A percentile compares a stretch with the other conserved stretches of the same genome.
Evolutionary conservation across 2,888 invertebrate species (phyloP).

Genomic region (Meiosimyza decipiens): DNA sequence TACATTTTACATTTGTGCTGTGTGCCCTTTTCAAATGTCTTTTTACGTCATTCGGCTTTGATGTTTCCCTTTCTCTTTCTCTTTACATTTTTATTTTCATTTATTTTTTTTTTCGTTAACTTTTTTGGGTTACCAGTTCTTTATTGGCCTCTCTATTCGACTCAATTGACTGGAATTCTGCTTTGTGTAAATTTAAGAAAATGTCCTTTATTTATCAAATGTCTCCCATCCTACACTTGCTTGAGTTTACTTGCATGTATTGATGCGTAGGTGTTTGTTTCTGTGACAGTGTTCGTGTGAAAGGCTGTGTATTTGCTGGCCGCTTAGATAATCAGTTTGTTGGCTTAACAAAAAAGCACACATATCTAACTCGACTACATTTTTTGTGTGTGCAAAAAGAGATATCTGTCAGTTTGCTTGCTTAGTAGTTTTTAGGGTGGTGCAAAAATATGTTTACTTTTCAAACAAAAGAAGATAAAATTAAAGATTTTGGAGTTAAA

Average conservation of each 20-base stretch:
- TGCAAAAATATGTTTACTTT: too few relatives aligned
- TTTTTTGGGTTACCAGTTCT: too few relatives aligned
- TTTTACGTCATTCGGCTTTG: not conserved
- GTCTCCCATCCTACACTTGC: not conserved
- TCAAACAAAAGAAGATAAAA: too few relatives aligned
- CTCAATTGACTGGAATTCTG: constrained; percentile 7
- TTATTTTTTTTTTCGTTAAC: too few relatives aligned
- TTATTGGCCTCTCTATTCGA: not conserved
- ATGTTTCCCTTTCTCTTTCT: not conserved
- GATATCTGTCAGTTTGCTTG: too few relatives aligned
- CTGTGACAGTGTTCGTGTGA: not conserved
- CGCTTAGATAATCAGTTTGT: constrained; percentile 8
- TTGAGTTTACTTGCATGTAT: not conserved
- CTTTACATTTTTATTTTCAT: not conserved
- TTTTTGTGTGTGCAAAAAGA: too few relatives aligned
- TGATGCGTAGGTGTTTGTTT: not conserved
- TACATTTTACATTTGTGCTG: not conserved
- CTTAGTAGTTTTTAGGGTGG: too few relatives aligned
- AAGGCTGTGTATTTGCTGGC: not conserved
- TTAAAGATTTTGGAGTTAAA: too few relatives aligned
- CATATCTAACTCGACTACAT: not conserved
- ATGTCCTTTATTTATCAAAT: constrained; percentile 3
- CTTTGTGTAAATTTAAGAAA: not conserved
- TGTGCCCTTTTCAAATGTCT: too few relatives aligned
- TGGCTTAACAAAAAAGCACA: not conserved